Base-by-base conservation (phyloP, 2,888 invertebrate species). In the Dryobotodes eremita region DNA sequence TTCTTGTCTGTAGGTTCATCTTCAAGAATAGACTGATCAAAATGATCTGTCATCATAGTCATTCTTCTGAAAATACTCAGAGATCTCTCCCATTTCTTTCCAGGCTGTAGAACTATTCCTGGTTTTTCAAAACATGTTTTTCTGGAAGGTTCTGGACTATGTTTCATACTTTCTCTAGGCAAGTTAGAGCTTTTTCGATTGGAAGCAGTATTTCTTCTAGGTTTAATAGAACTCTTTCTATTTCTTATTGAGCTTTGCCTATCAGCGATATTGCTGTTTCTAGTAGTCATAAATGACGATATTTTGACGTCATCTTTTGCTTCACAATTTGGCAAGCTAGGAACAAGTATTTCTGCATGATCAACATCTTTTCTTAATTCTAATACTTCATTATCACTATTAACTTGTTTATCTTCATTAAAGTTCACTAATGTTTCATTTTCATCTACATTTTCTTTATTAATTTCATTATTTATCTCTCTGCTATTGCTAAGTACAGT, bases 81-180 rank as follows among this genome's bases (percentile, higher is more conserved):
- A 0, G 98, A 98, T 89, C 98, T 97, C 71, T 97, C 97, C 98
- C 98, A 98, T 90, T 97, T 96, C 91, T 98, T 98, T 0, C 98
- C 98, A 20, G 98, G 97, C 86, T 97, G 97, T 4, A 98, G 92
- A 20, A 97, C 94, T 85, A 97, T 94, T 5, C 87, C 90, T 70
- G 92, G 92, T 88, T 94, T 95, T 48, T 93, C 93, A 72, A 83
- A 84, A 55, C 79, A 85, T 55, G 78, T 83, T 57, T 84, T 85
- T 75, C 82, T 85, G 68, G 78, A 86, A 76, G 59, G 79, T 31
- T 84, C 86, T 46, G 79, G 80, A 64, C 79, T 77, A 11, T 76
- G 69, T 23, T 23, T 72, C 50, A 77, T 75, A 71, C 87, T 90
- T 77, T 89, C 86, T 79, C 79, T 91, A 36, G 80, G 79, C 11